phyloP scores from a whole-genome alignment of 1,140 invertebrate genomes.

The Heliconius melpomene region DNA sequence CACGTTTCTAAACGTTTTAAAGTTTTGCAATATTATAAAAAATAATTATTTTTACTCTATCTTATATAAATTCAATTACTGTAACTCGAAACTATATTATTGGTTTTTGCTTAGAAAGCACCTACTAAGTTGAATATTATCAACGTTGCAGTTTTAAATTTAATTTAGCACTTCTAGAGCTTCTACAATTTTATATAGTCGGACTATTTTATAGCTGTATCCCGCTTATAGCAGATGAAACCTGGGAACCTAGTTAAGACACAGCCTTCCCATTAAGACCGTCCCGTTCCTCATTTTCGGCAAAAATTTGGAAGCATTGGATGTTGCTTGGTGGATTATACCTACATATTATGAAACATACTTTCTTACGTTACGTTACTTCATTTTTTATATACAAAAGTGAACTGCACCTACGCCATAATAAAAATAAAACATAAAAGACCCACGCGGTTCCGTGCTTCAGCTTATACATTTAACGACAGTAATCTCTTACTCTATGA shows the following conservation, averaged over 20 bases:
- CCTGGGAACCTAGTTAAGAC: not conserved
- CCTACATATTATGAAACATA: not conserved
- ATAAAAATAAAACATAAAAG: constrained; percentile 13
- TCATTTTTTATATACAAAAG: not conserved
- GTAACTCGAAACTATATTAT: not conserved
- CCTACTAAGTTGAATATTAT: not conserved
- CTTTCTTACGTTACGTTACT: not conserved
- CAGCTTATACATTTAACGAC: not conserved
- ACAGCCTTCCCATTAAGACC: too few species aligned
- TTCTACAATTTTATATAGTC: not conserved
- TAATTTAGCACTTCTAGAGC: not conserved
- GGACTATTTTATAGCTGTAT: not conserved
- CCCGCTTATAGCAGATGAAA: not conserved
- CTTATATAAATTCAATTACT: not conserved
- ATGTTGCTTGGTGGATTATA: too few species aligned
- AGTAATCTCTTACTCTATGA: not conserved
- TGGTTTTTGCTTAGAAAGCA: not conserved
- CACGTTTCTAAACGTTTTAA: not conserved
- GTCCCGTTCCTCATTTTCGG: not conserved
- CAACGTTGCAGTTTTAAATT: not conserved
- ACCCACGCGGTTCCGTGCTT: not conserved
- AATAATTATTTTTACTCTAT: not conserved
- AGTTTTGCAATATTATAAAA: too few species aligned
- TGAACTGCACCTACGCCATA: not conserved
- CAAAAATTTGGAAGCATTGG: not conserved